A percentile compares a stretch with the other conserved stretches of the same genome.
These are phyloP conservation scores for Callinectes sapidus DNA, from an alignment of 2,888 invertebrate genomes.

Conservation along the genomic window DNA sequence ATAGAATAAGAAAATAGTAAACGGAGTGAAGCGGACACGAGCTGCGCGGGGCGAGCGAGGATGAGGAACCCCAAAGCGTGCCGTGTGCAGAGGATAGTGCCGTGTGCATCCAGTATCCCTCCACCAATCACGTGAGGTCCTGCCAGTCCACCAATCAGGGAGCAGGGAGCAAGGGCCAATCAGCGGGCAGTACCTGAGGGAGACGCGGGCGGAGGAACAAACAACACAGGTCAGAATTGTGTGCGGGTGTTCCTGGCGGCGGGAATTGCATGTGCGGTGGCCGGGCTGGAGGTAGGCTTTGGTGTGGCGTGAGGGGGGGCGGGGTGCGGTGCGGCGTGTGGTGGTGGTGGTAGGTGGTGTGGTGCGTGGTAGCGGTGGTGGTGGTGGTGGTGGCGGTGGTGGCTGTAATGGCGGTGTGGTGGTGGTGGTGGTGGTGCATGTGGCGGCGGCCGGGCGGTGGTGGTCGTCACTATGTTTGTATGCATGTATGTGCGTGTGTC, in stretches of 20 bases:
- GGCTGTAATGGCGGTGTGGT: slow-evolving; percentile 5
- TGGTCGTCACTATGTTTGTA: not conserved
- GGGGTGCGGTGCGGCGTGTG: not conserved
- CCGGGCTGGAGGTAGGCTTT: not conserved
- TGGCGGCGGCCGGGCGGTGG: slow-evolving; percentile 7
- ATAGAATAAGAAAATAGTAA: not conserved
- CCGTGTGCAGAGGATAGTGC: not conserved
- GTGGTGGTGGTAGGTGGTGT: not conserved
- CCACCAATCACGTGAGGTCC: not conserved
- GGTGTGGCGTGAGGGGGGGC: not conserved
- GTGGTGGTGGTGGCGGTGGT: too few species aligned
- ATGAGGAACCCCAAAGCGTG: not conserved
- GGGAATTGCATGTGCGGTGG: not conserved
- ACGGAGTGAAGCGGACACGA: not conserved
- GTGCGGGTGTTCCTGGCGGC: not conserved
- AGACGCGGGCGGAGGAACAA: slow-evolving; percentile 28
- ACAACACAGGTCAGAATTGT: slow-evolving; percentile 24
- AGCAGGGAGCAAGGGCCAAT: not conserved
- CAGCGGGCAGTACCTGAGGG: not conserved
- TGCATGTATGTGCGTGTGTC: slow-evolving; percentile 14
- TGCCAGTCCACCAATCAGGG: slow-evolving; percentile 9
- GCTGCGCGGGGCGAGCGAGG: not conserved
- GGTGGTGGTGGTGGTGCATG: not conserved
- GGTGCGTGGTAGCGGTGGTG: not conserved
- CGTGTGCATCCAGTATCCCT: not conserved